phyloP scores from a whole-genome alignment of 2,797 vertebrate species.

The Astyanax mexicanus region DNA sequence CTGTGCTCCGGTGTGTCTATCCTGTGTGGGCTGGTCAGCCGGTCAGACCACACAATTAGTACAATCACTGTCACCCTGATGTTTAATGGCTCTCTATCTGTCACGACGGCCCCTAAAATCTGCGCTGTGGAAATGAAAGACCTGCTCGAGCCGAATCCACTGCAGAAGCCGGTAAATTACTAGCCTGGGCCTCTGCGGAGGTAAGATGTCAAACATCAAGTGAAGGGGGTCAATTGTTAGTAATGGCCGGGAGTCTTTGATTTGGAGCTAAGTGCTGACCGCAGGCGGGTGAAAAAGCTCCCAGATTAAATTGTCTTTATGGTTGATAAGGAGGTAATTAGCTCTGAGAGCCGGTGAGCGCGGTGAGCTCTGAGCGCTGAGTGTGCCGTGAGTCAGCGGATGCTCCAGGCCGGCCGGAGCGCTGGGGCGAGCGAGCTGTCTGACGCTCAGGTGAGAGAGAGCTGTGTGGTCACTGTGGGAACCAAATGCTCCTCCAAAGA shows the following conservation, averaged over 20 bases:
- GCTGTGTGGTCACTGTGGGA: neutral
- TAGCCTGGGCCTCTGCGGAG: slow-evolving; percentile 54
- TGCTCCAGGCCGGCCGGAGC: neutral
- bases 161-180: slow-evolving; percentile 52
- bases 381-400: slow-evolving; percentile 33
- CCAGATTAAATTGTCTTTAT: slow-evolving; percentile 59
- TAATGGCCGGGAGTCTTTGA: slow-evolving; percentile 72
- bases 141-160: slow-evolving; percentile 44
- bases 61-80: slow-evolving; percentile 42
- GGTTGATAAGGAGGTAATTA: slow-evolving; percentile 44
- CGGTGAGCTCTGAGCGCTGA: slow-evolving; percentile 52
- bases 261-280: slow-evolving; percentile 68
- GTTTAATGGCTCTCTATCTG: slow-evolving; percentile 62
- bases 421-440: neutral
- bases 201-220: slow-evolving; percentile 60
- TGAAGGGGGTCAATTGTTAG: slow-evolving; percentile 59
- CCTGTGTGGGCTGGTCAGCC: slow-evolving; percentile 40
- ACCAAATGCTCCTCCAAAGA: too few species aligned
- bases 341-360: slow-evolving; percentile 46
- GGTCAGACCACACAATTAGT: slow-evolving; percentile 64
- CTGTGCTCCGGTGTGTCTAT: neutral
- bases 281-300: slow-evolving; percentile 63
- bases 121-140: slow-evolving; percentile 58
- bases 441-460: neutral
- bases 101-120: slow-evolving; percentile 57